Evolutionary conservation across 2,797 vertebrate genomes (phyloP), one percentile per base, ranked within the genome.

Genomic region (Chelon auratus): DNA sequence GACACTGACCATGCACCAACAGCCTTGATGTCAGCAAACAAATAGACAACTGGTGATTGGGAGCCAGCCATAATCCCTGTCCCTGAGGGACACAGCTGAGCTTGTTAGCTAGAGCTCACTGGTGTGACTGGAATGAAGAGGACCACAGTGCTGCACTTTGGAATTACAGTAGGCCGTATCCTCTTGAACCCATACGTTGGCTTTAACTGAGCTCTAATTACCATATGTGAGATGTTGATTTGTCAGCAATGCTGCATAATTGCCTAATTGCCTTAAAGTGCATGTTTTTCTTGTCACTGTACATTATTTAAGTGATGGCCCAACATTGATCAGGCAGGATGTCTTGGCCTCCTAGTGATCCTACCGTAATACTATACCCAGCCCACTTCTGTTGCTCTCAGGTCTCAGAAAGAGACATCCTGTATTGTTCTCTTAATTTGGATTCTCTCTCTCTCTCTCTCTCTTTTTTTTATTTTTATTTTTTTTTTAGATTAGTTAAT

Each of bases 61-160:
- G 39, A 86, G 69, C 17, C 43, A 52, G 70, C 57, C 68, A 61
- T 81, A 86, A 86, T 75, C 67, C 67, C 37, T 24, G 55, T 70
- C 67, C 68, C 61, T 3, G 22, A 67, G 68, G 68, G 79, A 70
- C 1, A 4, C 4, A 48, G 70, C 66, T 69, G 64, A 81, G 80
- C 69, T 77, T 82, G 67, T 84, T 86, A 81, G 58, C 55, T 73
- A 42, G 54, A 73, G 60, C 59, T 76, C 62, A 45, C 66, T 53
- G 12, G 51, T 68, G 63, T 61, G 68, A 64, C 67, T 54, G 45
- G 65, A 39, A 57, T 42, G 33, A 70, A 72, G 48, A 57, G 52
- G 69, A 68, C 52, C 36, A 54, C 48, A 50, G 14, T 40, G 51
- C 18, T 78, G 18, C 60, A 52, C 42, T 59, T 20, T 47, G 59